A percentile compares a stretch with the other conserved stretches of the same genome.
Conservation (phyloP, 1,140 invertebrate species). For the Planococcus citri region DNA sequence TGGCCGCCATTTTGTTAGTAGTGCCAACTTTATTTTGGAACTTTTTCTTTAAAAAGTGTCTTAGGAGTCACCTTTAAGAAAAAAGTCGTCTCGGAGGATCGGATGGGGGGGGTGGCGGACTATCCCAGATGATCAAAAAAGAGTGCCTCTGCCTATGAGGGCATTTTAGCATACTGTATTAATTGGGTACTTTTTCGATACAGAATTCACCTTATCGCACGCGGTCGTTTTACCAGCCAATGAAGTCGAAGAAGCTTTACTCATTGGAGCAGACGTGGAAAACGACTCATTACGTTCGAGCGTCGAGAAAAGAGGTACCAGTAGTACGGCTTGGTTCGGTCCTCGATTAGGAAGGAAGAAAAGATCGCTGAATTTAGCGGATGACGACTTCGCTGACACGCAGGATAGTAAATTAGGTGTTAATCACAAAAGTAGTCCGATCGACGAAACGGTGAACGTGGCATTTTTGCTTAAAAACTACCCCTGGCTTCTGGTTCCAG, state of each 20-base stretch:
- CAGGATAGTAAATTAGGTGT: background rate
- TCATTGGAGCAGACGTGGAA: background rate
- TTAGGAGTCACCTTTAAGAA: too few species aligned
- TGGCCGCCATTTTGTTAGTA: too few species aligned
- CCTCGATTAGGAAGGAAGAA: conserved; percentile 26
- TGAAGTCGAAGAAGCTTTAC: background rate
- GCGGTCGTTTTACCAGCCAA: background rate
- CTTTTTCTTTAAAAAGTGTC: too few species aligned
- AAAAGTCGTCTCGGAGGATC: too few species aligned
- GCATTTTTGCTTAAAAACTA: background rate
- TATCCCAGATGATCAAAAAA: too few species aligned
- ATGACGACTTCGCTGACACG: background rate
- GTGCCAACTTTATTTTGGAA: too few species aligned
- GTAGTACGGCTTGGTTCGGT: conserved; percentile 25
- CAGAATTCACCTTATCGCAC: background rate
- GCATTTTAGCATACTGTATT: too few species aligned
- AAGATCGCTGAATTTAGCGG: background rate
- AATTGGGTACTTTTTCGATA: too few species aligned
- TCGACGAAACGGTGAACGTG: background rate
- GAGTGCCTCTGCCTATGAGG: too few species aligned
- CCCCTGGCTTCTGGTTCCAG: background rate
- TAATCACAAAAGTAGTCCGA: background rate
- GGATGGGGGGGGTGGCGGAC: too few species aligned
- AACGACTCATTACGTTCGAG: background rate
- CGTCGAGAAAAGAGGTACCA: background rate